Evolutionary conservation across 2,888 invertebrate genomes (phyloP).

Genomic region (Malachius bipustulatus): DNA sequence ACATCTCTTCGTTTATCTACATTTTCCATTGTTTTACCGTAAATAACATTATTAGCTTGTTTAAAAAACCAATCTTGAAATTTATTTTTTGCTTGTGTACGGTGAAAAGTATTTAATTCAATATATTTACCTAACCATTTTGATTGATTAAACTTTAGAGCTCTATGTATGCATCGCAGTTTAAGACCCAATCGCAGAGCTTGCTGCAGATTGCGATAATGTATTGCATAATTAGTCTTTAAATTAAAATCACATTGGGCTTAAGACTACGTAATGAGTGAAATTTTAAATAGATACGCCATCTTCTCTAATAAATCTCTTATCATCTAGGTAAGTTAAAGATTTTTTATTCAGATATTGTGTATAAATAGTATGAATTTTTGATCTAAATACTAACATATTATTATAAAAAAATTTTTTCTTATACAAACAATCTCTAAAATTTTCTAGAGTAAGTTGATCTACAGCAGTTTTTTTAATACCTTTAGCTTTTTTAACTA

Average conservation of each 20-base stretch:
- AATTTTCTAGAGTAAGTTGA: no score
- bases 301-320: no score
- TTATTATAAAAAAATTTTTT: no score
- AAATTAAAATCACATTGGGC: conserved; percentile 11
- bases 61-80: conserved; percentile 3
- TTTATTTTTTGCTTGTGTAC: conserved; percentile 5
- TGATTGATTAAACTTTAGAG: conserved; percentile 19
- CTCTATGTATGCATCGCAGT: conserved; percentile 23
- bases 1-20: conserved; percentile 11
- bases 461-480: no score
- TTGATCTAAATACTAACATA: no score
- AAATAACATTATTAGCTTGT: not conserved
- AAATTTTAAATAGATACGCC: no score
- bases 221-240: conserved; percentile 10
- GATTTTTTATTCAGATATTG: no score
- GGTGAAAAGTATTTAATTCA: conserved; percentile 12
- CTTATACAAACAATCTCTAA: no score
- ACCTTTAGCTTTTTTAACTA: no score
- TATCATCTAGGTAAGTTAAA: no score
- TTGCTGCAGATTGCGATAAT: conserved; percentile 14
- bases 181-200: conserved; percentile 12
- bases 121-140: conserved; percentile 16
- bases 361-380: no score
- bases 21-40: conserved; percentile 11
- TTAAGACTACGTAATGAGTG: no score